Base-by-base conservation (phyloP, 2,113 vertebrate species). In the Pterophyllum scalare region DNA sequence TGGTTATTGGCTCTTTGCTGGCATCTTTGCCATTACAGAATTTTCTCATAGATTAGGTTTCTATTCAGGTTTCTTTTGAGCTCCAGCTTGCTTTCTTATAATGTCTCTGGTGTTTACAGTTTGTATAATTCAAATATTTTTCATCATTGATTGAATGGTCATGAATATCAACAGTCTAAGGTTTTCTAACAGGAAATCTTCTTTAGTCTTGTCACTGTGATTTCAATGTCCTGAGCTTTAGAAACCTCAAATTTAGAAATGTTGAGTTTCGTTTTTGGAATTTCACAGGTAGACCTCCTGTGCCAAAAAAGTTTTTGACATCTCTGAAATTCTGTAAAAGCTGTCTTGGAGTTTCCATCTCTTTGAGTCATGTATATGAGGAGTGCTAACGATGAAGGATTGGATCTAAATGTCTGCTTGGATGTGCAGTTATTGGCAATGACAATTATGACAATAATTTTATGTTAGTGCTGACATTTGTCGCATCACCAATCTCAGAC, bases 361-460 rank as follows among this genome's bases (percentile, higher is more conserved):
- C n/a, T 61, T 24, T 2, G 22, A 89, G 67, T 60, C 43, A 8
- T 33, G 33, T 9, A 81, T 9, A 52, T 49, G 80, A 88, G 46
- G 15, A 43, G 43, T 54, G 65, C 58, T 58, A 72, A 78, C 4
- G 15, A 74, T 82, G 77, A 87, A 56, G 67, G 65, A 89, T 65
- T 62, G 65, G 67, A 80, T 84, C 85, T 75, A 79, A 88, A 85
- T 54, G 81, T 89, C 88, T 87, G 57, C 3, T 65, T 87, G 81
- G 74, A 65, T 13, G 81, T 75, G 70, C 20, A 54, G 79, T 79
- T 89, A 87, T 86, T 87, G 84, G 79, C 64, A 77, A 85, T 84
- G 86, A 90, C 89, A 76, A 86, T 91, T 88, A 79, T 86, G 88
- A 90, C 86, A 88, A 85, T 87, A 80, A 59, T 84, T 92, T 91